Conservation (phyloP, 1,140 invertebrate species). For the Drosophila yakuba region DNA sequence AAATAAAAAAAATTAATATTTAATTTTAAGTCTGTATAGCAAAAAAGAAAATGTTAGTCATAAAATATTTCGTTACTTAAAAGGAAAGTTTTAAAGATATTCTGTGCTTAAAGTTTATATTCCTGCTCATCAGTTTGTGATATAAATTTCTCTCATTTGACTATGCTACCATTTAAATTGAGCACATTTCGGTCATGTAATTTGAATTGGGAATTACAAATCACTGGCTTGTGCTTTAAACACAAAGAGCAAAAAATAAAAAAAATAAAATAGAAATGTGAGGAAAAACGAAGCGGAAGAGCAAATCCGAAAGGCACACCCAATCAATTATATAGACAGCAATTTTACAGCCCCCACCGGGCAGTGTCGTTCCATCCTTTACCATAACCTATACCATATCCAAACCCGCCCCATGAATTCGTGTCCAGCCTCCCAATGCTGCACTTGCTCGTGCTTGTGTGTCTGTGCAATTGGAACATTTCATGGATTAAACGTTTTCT, state of each 20-base stretch:
- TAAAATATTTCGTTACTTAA: no score
- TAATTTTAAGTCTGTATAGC: no score
- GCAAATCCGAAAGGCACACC: conserved; percentile 70
- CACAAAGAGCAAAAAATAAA: not conserved
- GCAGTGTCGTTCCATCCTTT: conserved; percentile 27
- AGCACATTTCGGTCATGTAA: conserved; percentile 57
- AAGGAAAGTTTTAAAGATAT: no score
- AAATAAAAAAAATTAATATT: no score
- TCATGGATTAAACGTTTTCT: conserved; percentile 81
- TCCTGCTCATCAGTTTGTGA: no score
- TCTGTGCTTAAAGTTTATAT: no score
- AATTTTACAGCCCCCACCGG: conserved; percentile 58
- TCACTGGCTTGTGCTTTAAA: conserved; percentile 68
- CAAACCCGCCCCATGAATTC: conserved; percentile 1
- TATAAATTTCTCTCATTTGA: not conserved
- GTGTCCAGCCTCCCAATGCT: conserved; percentile 17
- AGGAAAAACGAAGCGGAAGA: conserved; percentile 23
- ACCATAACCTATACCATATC: not conserved
- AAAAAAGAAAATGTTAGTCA: no score
- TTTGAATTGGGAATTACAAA: conserved; percentile 78
- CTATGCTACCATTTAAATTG: conserved; percentile 29
- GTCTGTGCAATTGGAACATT: conserved; percentile 70
- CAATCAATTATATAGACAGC: conserved; percentile 74
- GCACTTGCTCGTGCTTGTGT: conserved; percentile 17
- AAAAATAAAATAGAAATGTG: conserved; percentile 2